These are phyloP conservation scores for Muscicapa comitata DNA, from an alignment of 2,797 vertebrate genomes.

Conservation along the genomic window DNA sequence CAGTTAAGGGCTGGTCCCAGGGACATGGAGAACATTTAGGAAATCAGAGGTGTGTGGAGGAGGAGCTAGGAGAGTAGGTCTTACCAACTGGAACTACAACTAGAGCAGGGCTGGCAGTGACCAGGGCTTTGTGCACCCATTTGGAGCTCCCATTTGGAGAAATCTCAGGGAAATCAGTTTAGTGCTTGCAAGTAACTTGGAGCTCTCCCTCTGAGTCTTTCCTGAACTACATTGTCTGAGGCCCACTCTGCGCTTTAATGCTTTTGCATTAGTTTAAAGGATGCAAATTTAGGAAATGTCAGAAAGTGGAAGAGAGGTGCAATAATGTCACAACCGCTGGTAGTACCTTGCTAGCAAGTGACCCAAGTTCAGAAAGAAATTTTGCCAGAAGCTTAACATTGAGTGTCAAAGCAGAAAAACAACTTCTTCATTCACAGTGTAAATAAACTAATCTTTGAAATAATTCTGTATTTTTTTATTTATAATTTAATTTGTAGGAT, in stretches of 20 bases:
- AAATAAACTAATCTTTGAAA: not conserved
- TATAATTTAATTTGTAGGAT: not conserved
- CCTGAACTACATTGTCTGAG: not conserved
- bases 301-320: not conserved
- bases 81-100: not conserved
- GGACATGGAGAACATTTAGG: fast-evolving
- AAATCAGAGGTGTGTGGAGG: not conserved
- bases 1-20: not conserved
- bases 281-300: not conserved
- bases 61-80: not conserved
- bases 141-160: not conserved
- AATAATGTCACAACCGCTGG: not conserved
- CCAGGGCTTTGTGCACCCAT: fast-evolving
- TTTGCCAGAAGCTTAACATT: not conserved
- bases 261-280: not conserved
- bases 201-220: not conserved
- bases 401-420: not conserved
- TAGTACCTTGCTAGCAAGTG: not conserved
- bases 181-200: not conserved
- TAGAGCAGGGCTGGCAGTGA: not conserved
- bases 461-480: not conserved
- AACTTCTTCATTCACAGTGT: not conserved
- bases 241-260: not conserved
- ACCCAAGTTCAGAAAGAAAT: not conserved
- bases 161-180: not conserved